Evolutionary conservation across 2,888 invertebrate species (phyloP), one percentile per base, ranked within the genome.

Genomic region (Drosophila neutralis): DNA sequence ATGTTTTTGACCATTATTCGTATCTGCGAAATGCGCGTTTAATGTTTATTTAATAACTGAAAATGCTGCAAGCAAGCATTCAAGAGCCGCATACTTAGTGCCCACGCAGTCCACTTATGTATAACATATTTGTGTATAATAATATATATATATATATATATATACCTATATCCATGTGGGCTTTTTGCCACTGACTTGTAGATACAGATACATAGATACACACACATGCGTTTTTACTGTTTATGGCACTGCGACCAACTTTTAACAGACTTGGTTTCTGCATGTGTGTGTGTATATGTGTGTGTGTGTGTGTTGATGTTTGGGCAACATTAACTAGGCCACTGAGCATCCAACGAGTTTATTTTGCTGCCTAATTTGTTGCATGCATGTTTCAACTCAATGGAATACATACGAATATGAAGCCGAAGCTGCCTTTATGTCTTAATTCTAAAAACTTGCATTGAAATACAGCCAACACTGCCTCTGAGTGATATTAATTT

Each of bases 61-160:
- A 63, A 67, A 54, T 57, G 52, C 48, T 18, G 36, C 52, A 58
- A 57, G 21, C 72, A 60, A 57, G 21, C 72, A 60, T 54, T 78
- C 80, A 78, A 78, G 71, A 76, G 75, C 10, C 87, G 82, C 74
- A 89, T 89, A 85, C 89, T 85, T 85, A 89, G 79, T 70, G 84
- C 84, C 84, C 84, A 85, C 84, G 86, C 66, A 63, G 77, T 63
- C 58, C 71, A 71, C 64, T 76, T 80, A 40, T 52, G 59, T 33
- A 36, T 27, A 40, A 10, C 11, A 49, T 48, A 52, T 29, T 24
- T 27, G 4, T 27, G 4, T 27, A 27, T 27, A 27, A 29, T 29
- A 4, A 18, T 57, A 24, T 49, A 13, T 73, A 38, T 59, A 45
- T 45, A 52, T 11, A 1, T 42, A 27, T 57, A 29, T 24, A n/a